A percentile compares a stretch with the other conserved stretches of the same genome.
Conservation (phyloP, 2,888 invertebrate species). For the Steinernema carpocapsae region DNA sequence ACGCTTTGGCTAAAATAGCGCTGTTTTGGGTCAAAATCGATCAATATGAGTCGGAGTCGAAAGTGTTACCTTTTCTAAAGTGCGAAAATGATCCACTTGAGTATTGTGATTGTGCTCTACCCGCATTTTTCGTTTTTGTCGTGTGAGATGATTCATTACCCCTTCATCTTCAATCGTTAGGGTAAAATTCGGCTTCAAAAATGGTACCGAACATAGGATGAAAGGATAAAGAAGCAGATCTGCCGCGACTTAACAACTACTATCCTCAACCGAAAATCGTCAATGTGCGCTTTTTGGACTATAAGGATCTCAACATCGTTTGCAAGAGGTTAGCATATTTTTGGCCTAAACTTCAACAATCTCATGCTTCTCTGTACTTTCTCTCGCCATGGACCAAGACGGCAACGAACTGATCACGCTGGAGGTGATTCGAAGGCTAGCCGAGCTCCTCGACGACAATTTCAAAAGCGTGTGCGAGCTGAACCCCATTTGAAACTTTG, state of each 20-base stretch:
- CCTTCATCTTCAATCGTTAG: constrained; percentile 97
- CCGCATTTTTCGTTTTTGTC: no score
- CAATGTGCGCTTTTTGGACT: constrained; percentile 97
- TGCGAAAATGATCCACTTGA: no score
- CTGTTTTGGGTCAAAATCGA: no score
- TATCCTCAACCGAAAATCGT: constrained; percentile 72
- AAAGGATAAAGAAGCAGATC: constrained; percentile 75
- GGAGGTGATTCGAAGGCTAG: constrained; percentile 97
- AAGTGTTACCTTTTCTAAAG: no score
- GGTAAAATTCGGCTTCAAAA: constrained; percentile 96
- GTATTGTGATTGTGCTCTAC: no score
- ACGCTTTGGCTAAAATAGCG: no score
- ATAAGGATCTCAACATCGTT: constrained; percentile 93
- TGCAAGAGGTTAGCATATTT: constrained; percentile 83
- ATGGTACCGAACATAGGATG: constrained; percentile 97
- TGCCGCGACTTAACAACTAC: constrained; percentile 72
- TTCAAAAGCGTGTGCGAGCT: constrained; percentile 99
- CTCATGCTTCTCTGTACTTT: constrained; percentile 96
- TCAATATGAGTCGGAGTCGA: no score
- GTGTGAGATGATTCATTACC: constrained; percentile 99
- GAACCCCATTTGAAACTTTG: constrained; percentile 99
- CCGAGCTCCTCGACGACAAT: constrained; percentile 97
- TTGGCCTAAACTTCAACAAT: not conserved
- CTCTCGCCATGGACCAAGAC: constrained; percentile 96
- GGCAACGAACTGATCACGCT: constrained; percentile 95